These are phyloP conservation scores for Pheosia gnoma DNA, from an alignment of 2,888 invertebrate species.

Conservation along the genomic window DNA sequence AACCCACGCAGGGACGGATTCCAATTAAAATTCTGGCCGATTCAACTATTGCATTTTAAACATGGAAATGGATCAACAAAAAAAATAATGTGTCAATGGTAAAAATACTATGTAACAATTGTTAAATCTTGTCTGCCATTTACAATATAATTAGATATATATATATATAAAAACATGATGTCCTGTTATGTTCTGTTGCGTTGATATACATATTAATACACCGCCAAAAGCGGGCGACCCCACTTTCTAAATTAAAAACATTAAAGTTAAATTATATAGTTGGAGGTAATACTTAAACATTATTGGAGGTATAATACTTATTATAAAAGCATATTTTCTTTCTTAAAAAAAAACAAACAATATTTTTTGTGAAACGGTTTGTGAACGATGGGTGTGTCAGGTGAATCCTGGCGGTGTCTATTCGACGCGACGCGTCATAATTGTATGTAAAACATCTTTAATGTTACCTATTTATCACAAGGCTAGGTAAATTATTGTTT, in stretches of 20 bases:
- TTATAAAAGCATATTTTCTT: slow-evolving; percentile 62
- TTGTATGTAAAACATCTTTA: slow-evolving; percentile 2
- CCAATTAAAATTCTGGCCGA: slow-evolving; percentile 42
- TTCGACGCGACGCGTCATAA: not conserved
- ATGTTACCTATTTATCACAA: slow-evolving; percentile 37
- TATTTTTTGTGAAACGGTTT: slow-evolving; percentile 69
- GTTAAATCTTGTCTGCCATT: slow-evolving; percentile 75
- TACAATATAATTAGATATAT: slow-evolving; percentile 71
- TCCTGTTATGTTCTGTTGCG: slow-evolving; percentile 37
- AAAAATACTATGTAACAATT: slow-evolving; percentile 80
- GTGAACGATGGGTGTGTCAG: slow-evolving; percentile 62
- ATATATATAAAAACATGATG: slow-evolving; percentile 42
- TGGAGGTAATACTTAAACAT: slow-evolving; percentile 80
- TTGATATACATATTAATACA: slow-evolving; percentile 38
- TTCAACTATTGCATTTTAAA: slow-evolving; percentile 82
- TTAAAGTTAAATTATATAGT: slow-evolving; percentile 68
- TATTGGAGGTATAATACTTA: slow-evolving; percentile 81
- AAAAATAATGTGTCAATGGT: slow-evolving; percentile 74
- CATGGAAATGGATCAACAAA: slow-evolving; percentile 80
- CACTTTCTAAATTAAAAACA: slow-evolving; percentile 49
- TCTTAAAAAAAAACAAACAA: slow-evolving; percentile 42
- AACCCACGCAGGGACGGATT: slow-evolving; percentile 9
- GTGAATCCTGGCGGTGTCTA: slow-evolving; percentile 21
- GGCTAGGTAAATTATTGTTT: slow-evolving; percentile 25
- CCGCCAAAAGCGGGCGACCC: slow-evolving; percentile 22